Conservation (phyloP, 2,113 vertebrate genomes). For the Choloepus hoffmanni region DNA sequence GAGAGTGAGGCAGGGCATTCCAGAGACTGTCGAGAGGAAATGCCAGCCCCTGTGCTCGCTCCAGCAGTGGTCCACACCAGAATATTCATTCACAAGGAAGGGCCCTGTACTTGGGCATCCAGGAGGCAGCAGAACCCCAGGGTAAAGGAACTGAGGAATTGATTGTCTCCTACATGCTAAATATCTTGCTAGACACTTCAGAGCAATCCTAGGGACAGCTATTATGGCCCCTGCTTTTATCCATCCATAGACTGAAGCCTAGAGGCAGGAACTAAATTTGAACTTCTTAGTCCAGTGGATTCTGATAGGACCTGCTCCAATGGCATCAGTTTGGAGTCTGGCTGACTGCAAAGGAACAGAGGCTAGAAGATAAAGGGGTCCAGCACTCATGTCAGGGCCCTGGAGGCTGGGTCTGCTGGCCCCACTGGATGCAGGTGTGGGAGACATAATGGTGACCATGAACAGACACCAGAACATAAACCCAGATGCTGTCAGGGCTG, state of each 20-base stretch:
- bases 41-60: accelerated
- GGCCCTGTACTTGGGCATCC: background rate
- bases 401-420: background rate
- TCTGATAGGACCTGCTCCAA: background rate
- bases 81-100: background rate
- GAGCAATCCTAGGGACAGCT: background rate
- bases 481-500: background rate
- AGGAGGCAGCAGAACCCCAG: background rate
- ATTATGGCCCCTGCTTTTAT: background rate
- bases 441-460: background rate
- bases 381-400: background rate
- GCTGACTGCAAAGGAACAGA: background rate
- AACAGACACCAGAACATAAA: background rate
- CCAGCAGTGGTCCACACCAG: no score
- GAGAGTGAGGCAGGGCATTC: background rate
- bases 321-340: background rate
- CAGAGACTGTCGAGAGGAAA: background rate
- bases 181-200: background rate
- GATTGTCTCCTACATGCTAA: background rate
- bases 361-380: background rate
- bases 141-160: background rate
- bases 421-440: background rate
- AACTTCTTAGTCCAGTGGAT: background rate
- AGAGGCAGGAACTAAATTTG: background rate
- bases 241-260: background rate